Conservation (phyloP, 2,113 vertebrate species). For the Tyrannus savana region DNA sequence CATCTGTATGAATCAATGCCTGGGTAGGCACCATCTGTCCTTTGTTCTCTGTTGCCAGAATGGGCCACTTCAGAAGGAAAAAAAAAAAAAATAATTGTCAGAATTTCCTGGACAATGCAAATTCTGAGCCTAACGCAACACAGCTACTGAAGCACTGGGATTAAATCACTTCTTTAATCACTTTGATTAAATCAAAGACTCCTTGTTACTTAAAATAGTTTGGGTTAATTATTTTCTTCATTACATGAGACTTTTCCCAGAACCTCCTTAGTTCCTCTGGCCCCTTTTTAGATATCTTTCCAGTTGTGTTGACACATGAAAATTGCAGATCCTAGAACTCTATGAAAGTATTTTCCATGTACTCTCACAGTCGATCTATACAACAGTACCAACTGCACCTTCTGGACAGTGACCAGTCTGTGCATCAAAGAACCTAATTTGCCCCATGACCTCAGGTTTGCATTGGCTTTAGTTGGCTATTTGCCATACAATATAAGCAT, state of each 20-base stretch:
- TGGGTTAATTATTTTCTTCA: neutral
- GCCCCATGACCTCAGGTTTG: neutral
- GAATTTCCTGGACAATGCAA: slow-evolving; percentile 10
- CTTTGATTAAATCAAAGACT: neutral
- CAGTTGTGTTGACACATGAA: neutral
- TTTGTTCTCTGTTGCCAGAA: slow-evolving; percentile 56
- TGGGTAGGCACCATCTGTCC: slow-evolving; percentile 55
- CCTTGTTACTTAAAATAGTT: neutral
- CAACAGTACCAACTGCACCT: neutral
- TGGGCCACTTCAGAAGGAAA: neutral
- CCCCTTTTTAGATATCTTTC: neutral
- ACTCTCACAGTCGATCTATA: neutral
- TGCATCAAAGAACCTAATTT: neutral
- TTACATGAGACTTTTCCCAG: neutral
- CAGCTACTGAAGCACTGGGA: neutral
- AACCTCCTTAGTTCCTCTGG: neutral
- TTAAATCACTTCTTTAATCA: neutral
- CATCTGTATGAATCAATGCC: slow-evolving; percentile 39
- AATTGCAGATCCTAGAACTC: neutral
- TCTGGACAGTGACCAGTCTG: neutral
- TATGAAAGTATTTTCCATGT: neutral
- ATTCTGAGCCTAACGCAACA: neutral
- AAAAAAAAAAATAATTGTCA: neutral
- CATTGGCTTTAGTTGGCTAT: neutral
- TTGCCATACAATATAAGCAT: neutral